A percentile compares a stretch with the other conserved stretches of the same genome.
phyloP scores from a whole-genome alignment of 2,888 invertebrate genomes.

The Oligia fasciuncula region DNA sequence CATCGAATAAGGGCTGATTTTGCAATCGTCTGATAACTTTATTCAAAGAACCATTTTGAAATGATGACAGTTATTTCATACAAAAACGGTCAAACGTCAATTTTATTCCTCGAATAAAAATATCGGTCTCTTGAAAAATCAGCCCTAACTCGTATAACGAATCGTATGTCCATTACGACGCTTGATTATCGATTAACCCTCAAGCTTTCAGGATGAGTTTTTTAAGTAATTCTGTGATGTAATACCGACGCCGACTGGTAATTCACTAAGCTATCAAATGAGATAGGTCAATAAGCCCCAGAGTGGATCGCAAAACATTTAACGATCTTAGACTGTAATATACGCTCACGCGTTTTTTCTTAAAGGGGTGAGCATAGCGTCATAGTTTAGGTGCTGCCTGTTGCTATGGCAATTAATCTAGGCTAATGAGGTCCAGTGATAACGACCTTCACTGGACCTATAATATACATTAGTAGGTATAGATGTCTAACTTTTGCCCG shows the following conservation, averaged over 20 bases:
- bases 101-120: no score
- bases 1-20: neutral
- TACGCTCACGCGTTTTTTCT: constrained; percentile 47
- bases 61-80: no score
- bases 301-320: constrained; percentile 68
- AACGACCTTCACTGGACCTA: neutral
- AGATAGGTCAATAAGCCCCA: constrained; percentile 67
- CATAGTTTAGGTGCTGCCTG: neutral
- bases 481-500: neutral
- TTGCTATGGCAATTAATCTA: constrained; percentile 22
- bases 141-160: constrained; percentile 9
- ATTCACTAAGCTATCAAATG: constrained; percentile 66
- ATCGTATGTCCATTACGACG: neutral
- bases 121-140: no score
- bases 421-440: neutral
- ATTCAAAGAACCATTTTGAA: no score
- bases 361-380: constrained; percentile 15
- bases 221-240: constrained; percentile 56
- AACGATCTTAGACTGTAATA: constrained; percentile 61
- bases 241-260: constrained; percentile 60
- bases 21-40: no score
- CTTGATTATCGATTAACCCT: constrained; percentile 28
- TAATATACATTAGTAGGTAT: neutral
- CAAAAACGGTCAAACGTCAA: no score
- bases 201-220: constrained; percentile 25